Percentiles rank a stretch among this genome's conserved stretches.
Conservation (phyloP, 1,140 invertebrate species). For the Psix sp. region DNA sequence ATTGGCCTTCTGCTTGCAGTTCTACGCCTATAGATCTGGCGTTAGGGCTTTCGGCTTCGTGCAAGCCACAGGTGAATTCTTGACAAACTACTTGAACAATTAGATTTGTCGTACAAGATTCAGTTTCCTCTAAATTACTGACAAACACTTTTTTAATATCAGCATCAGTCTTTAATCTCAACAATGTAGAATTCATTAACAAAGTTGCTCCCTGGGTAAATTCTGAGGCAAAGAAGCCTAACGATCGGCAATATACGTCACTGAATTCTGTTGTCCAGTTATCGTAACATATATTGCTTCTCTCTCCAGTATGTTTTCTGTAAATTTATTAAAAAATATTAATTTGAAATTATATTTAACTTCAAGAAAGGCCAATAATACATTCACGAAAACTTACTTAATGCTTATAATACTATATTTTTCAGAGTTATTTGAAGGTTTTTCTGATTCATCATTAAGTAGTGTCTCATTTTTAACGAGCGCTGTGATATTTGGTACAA, state of each 20-base stretch:
- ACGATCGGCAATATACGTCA: conserved; percentile 76
- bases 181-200: conserved; percentile 56
- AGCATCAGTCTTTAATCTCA: conserved; percentile 71
- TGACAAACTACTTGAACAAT: conserved; percentile 79
- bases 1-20: conserved; percentile 76
- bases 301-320: conserved; percentile 71
- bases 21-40: conserved; percentile 77
- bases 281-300: conserved; percentile 76
- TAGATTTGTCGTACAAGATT: conserved; percentile 73
- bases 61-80: conserved; percentile 78
- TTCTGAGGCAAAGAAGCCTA: conserved; percentile 77
- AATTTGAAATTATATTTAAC: no score
- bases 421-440: conserved; percentile 29
- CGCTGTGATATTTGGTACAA: conserved; percentile 61
- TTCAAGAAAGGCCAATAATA: no score
- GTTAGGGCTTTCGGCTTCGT: conserved; percentile 68
- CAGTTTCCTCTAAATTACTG: conserved; percentile 71
- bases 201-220: conserved; percentile 66
- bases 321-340: conserved; percentile 3
- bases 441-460: conserved; percentile 39
- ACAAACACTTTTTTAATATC: conserved; percentile 67
- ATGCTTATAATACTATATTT: conserved; percentile 65
- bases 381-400: conserved; percentile 52
- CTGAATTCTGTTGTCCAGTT: conserved; percentile 78
- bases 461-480: conserved; percentile 43